Evolutionary conservation across 2,113 vertebrate species (phyloP).

Genomic region (Dicrurus megarhynchus): DNA sequence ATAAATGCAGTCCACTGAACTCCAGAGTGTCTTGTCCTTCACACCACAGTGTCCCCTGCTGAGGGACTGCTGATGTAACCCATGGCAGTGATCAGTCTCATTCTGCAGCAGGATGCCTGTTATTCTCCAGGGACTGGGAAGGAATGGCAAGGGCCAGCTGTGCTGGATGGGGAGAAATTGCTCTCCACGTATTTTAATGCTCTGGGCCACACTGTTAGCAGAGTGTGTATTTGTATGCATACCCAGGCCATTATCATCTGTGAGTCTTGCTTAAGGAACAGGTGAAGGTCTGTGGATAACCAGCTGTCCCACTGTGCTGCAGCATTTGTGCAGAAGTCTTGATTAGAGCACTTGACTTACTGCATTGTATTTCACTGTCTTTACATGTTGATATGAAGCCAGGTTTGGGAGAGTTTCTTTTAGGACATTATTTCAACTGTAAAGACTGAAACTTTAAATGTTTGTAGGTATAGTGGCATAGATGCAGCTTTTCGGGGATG

Average conservation of each 20-base stretch:
- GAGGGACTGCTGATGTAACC: neutral
- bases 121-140: neutral
- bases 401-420: neutral
- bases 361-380: neutral
- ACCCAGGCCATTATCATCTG: neutral
- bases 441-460: neutral
- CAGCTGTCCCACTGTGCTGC: neutral
- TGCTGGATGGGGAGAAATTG: neutral
- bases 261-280: neutral
- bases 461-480: neutral
- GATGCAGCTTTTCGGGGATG: neutral
- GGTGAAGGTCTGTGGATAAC: neutral
- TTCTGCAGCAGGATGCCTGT: neutral
- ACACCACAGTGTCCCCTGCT: neutral
- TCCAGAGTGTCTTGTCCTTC: neutral
- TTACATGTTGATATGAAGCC: neutral
- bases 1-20: constrained; percentile 15
- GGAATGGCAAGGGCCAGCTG: neutral
- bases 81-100: neutral
- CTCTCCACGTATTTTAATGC: rapidly evolving
- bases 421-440: neutral
- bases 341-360: neutral
- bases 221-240: neutral
- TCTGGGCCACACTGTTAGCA: neutral
- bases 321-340: neutral